Conservation (phyloP, 2,797 vertebrate species). For the Adelosebastes latens region DNA sequence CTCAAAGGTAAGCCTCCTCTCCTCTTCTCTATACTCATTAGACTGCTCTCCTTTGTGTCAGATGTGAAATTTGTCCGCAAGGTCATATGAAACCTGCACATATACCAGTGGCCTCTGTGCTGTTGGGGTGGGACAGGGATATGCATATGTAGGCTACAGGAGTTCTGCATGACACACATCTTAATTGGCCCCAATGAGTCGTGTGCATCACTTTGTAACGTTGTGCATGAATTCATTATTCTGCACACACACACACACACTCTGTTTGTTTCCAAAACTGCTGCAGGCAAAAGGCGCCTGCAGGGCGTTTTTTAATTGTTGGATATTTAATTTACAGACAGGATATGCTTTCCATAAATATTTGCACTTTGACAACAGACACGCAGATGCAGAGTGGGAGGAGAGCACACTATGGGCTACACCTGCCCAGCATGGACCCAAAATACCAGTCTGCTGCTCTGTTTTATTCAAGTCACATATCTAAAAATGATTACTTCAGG, state of each 20-base stretch:
- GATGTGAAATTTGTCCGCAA: conserved; percentile 72
- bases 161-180: conserved; percentile 33
- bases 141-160: conserved; percentile 17
- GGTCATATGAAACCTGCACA: conserved; percentile 75
- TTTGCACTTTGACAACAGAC: conserved; percentile 67
- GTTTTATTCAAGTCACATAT: conserved; percentile 10
- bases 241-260: conserved; percentile 18
- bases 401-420: conserved; percentile 46
- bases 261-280: conserved; percentile 33
- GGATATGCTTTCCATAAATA: conserved; percentile 55
- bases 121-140: conserved; percentile 42
- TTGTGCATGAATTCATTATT: conserved; percentile 22
- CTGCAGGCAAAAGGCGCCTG: conserved; percentile 28
- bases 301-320: conserved; percentile 22
- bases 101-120: conserved; percentile 44
- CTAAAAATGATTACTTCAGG: not conserved
- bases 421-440: conserved; percentile 41
- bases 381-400: conserved; percentile 38
- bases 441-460: conserved; percentile 9
- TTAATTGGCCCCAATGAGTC: conserved; percentile 45
- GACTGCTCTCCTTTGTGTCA: conserved; percentile 11
- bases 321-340: conserved; percentile 31
- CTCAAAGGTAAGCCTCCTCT: conserved; percentile 70
- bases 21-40: not conserved
- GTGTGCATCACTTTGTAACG: conserved; percentile 37